Evolutionary conservation across 2,797 vertebrate species (phyloP).

Genomic region (Leptodactylus fallax): DNA sequence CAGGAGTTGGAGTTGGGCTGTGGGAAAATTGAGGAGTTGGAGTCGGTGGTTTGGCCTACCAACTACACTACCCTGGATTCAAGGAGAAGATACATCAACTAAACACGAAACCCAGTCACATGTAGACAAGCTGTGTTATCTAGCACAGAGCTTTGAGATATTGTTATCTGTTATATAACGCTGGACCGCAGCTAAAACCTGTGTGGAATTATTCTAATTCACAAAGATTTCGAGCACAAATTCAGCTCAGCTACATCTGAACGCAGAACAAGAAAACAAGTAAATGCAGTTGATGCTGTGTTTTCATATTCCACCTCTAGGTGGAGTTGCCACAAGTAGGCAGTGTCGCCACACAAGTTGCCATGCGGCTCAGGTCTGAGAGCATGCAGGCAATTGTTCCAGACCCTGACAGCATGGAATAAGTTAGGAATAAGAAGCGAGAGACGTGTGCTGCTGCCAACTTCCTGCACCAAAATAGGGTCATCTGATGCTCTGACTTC

Average conservation of each 20-base stretch:
- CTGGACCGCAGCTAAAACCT: too few species aligned
- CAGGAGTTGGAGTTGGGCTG: too few species aligned
- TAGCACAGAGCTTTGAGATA: background rate
- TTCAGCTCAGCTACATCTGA: background rate
- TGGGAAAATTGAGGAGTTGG: too few species aligned
- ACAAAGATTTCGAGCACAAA: background rate
- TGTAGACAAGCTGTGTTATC: background rate
- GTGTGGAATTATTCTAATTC: background rate
- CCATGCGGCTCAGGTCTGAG: background rate
- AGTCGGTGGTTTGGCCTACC: too few species aligned
- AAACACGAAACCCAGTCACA: too few species aligned
- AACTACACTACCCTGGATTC: background rate
- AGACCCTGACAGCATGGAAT: background rate
- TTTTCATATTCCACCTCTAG: constrained; percentile 11
- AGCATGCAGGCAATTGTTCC: background rate
- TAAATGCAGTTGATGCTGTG: background rate
- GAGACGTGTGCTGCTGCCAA: background rate
- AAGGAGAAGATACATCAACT: background rate
- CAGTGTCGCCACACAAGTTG: background rate
- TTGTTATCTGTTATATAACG: background rate
- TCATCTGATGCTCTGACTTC: background rate
- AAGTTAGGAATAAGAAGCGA: background rate
- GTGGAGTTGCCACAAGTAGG: constrained; percentile 16
- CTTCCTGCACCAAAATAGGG: background rate
- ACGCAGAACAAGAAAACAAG: background rate